These are phyloP conservation scores for Xiphorhynchus erythropygius DNA, from an alignment of 2,797 vertebrate genomes.

Conservation along the genomic window DNA sequence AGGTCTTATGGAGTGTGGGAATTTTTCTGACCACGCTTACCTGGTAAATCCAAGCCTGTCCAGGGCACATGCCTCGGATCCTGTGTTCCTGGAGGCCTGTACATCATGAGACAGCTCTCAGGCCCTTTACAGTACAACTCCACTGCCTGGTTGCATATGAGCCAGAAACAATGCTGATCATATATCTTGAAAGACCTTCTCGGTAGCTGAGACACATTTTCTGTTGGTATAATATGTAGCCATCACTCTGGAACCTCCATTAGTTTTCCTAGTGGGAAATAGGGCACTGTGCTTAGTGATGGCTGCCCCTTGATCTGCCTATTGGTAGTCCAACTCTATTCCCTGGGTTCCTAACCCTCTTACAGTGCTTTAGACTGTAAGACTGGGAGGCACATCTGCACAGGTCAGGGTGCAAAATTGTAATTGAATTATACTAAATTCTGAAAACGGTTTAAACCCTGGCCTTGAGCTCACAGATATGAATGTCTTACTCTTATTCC, in stretches of 20 bases:
- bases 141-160: not conserved
- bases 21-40: not conserved
- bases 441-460: not conserved
- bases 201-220: not conserved
- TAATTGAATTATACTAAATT: not conserved
- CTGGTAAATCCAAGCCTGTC: not conserved
- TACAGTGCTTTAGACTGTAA: not conserved
- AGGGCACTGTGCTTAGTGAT: not conserved
- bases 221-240: not conserved
- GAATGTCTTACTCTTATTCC: not conserved
- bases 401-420: not conserved
- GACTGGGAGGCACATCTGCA: not conserved
- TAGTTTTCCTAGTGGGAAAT: not conserved
- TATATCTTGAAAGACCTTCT: not conserved
- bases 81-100: not conserved
- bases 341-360: not conserved
- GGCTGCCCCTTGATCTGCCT: not conserved
- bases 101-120: not conserved
- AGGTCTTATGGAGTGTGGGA: not conserved
- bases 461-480: not conserved
- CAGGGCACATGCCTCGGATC: not conserved
- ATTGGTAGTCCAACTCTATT: not conserved
- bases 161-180: not conserved
- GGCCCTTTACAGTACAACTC: not conserved
- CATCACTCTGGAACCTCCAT: not conserved